Base-by-base conservation (phyloP, 2,888 invertebrate genomes). In the Onthophagus sagittarius region DNA sequence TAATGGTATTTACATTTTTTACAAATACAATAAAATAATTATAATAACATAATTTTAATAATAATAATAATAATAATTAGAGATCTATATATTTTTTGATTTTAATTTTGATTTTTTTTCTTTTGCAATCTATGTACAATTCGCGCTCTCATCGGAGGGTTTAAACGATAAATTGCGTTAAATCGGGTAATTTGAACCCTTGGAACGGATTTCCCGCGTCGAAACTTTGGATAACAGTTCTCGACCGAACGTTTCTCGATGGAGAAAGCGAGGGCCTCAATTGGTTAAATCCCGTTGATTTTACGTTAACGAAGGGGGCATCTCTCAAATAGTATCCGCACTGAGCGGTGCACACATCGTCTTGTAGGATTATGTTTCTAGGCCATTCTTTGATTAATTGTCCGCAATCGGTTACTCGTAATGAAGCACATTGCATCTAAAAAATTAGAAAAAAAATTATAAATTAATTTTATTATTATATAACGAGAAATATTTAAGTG, bases 281-380 rank as follows among this genome's bases (percentile, higher is more conserved):
- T 71, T 81, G 84, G 6, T 77, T 82, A 69, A 83, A 79, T 72
- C 84, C 82, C 15, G 79, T 76, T 0, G 77, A 73, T 3, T 63
- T 5, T 70, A 69, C 75, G 76, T 7, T 84, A 71, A 83, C 72
- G 63, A 75, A 71, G 70, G 83, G 83, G 71, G 83, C 84, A 53
- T 85, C 86, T 63, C 87, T 86, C 15, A 92, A 85, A 11, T 92
- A 87, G 80, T 93, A 92, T 63, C 94, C 94, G 83, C 97, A 97
- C 85, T 97, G 96, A 2, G 95, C 94, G 14, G 94, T 92, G 86
- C 97, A 97, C 11, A 96, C 95, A 83, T 95, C 94, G 82, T 97
- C 97, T 1, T 92, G 89, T 15, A 93, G 84, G 63, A 96, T 92
- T 0, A 93, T 92, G 33, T 95, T 94, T 72, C 92, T 90, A 71